Evolutionary conservation across 2,797 vertebrate species (phyloP).

Genomic region (Peromyscus eremicus): DNA sequence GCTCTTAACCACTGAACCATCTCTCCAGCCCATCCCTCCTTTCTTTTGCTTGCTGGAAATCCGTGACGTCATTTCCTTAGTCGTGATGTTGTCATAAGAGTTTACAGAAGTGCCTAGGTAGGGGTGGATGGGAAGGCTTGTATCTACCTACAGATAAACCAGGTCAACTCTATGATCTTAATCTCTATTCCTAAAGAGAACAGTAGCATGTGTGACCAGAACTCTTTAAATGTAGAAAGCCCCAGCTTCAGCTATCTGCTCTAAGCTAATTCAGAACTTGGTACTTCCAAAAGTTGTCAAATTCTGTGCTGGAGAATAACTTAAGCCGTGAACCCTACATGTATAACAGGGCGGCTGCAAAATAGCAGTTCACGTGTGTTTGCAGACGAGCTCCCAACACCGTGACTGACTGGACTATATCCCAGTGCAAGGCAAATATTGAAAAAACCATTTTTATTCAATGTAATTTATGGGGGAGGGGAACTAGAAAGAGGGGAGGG

Average conservation of each 20-base stretch:
- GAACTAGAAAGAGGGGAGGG: not conserved
- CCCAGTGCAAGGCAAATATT: not conserved
- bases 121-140: not conserved
- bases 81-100: not conserved
- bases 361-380: not conserved
- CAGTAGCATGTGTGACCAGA: not conserved
- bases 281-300: slow-evolving; percentile 25
- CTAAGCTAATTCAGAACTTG: not conserved
- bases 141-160: not conserved
- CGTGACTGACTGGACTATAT: not conserved
- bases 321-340: not conserved
- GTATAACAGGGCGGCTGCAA: not conserved
- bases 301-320: slow-evolving; percentile 51
- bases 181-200: slow-evolving; percentile 29
- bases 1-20: not conserved
- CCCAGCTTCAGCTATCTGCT: not conserved
- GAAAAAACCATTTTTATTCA: not conserved
- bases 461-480: not conserved
- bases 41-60: not conserved
- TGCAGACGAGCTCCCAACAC: not conserved
- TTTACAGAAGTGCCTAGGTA: not conserved
- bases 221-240: not conserved
- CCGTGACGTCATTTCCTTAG: not conserved
- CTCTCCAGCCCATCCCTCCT: not conserved
- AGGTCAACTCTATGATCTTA: not conserved